Evolutionary conservation across 2,113 vertebrate species (phyloP), one percentile per base, ranked within the genome.

Genomic region (Corvus cornix): DNA sequence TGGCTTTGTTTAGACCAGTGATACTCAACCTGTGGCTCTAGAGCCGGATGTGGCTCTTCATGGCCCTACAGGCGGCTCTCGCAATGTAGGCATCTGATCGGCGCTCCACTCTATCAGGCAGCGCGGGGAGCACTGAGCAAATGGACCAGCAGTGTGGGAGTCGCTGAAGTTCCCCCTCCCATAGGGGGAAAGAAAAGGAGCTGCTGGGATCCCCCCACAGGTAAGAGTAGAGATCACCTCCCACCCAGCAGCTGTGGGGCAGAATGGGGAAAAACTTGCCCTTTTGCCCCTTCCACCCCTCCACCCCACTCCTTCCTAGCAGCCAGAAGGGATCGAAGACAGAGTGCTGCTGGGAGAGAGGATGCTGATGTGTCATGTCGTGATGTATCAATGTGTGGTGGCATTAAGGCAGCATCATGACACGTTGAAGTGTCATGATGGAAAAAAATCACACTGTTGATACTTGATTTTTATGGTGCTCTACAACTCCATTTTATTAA

Each of bases 1-100:
- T 97, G 97, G 97, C 97, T 97, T 97, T 97, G 97, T 97, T 97
- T 97, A 97, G 97, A 97, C 97, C 97, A 97, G 97, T 97, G 97
- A 97, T 97, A 97, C 97, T 97, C 97, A 97, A 97, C 97, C 97
- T 97, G 97, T 97, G 97, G 97, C 97, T 97, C 96, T 97, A 97
- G 97, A 97, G 97, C 97, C 95, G 97, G 97, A 97, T 97, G 96
- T 97, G 97, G 96, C 97, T 97, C 97, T 97, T 97, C 96, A 96
- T 97, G 97, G 97, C 96, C 97, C 97, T 97, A 97, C 97, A 97
- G 97, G 97, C 97, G 96, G 97, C 97, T 97, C 93, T 97, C 97
- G 97, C 97, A 97, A 97, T 97, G 96, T 97, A 97, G 97, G 97
- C 97, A 48, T 97, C 97, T 97, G 97, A 97, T 97, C 97, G 97